Evolutionary conservation across 2,888 invertebrate species (phyloP).

Genomic region (Octodonta nipae): DNA sequence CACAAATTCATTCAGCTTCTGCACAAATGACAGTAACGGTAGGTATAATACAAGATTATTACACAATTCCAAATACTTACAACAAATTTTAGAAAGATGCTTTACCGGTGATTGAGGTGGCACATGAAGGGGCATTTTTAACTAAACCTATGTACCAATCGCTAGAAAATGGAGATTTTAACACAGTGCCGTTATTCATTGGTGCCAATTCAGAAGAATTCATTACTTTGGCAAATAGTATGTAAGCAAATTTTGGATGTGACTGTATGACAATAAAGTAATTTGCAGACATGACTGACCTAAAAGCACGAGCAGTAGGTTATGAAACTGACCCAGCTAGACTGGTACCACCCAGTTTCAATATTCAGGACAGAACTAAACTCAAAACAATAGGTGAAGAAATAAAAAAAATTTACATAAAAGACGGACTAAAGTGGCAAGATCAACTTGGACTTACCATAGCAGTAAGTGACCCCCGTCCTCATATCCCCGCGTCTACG

Average conservation of each 20-base stretch:
- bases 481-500: background rate
- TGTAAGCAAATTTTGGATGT: too few species aligned
- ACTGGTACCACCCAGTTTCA: too few species aligned
- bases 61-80: too few species aligned
- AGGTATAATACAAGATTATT: too few species aligned
- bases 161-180: conserved; percentile 12
- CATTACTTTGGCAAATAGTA: conserved; percentile 10
- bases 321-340: too few species aligned
- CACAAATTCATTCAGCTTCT: too few species aligned
- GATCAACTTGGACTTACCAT: conserved; percentile 14
- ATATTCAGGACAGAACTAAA: too few species aligned
- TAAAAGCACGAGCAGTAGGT: too few species aligned
- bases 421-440: conserved; percentile 7
- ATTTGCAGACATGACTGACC: too few species aligned
- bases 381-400: conserved; percentile 13
- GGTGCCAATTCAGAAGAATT: conserved; percentile 19
- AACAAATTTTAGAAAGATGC: conserved; percentile 7
- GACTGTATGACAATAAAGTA: too few species aligned
- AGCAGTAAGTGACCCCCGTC: conserved; percentile 11
- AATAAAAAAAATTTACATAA: conserved; percentile 13
- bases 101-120: conserved; percentile 15
- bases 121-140: conserved; percentile 15
- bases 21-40: conserved; percentile 1
- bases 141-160: conserved; percentile 12
- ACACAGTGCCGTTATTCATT: conserved; percentile 15